Conservation (phyloP, 2,888 invertebrate genomes). For the Drosophila prostipennis region DNA sequence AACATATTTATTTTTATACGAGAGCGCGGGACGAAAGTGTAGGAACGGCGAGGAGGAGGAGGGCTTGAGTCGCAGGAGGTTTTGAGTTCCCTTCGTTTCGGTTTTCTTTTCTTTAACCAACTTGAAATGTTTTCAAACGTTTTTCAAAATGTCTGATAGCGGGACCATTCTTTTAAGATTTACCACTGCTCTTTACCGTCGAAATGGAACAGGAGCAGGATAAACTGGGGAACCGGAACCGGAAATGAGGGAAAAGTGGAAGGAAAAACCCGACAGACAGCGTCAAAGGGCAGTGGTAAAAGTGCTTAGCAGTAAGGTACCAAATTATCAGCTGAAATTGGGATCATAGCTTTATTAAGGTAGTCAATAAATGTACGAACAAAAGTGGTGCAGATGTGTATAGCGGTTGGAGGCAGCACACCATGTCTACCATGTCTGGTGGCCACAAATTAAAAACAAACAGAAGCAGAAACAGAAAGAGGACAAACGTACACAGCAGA, state of each 20-base stretch:
- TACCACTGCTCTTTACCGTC: conserved; percentile 83
- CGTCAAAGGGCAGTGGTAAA: conserved; percentile 84
- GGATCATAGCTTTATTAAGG: conserved; percentile 89
- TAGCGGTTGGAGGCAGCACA: conserved; percentile 27
- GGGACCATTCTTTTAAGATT: conserved; percentile 85
- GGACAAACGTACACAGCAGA: conserved; percentile 26
- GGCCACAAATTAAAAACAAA: conserved; percentile 25
- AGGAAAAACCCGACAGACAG: background rate
- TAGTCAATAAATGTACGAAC: conserved; percentile 76
- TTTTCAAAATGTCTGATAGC: conserved; percentile 85
- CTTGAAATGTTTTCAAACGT: conserved; percentile 80
- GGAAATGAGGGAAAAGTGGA: background rate
- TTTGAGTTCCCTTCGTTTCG: conserved; percentile 51
- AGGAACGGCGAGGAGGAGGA: conserved; percentile 23
- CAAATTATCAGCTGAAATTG: conserved; percentile 86
- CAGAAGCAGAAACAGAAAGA: background rate
- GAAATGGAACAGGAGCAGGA: background rate
- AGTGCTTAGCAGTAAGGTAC: conserved; percentile 85
- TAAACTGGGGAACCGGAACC: background rate
- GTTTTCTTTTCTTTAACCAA: conserved; percentile 65
- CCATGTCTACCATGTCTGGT: too few species aligned
- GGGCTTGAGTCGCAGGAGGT: conserved; percentile 37
- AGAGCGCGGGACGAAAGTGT: conserved; percentile 23
- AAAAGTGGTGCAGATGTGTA: conserved; percentile 36
- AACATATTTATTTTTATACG: conserved; percentile 76